Evolutionary conservation across 1,140 invertebrate genomes (phyloP).

Genomic region (Zaprionus vittiger): DNA sequence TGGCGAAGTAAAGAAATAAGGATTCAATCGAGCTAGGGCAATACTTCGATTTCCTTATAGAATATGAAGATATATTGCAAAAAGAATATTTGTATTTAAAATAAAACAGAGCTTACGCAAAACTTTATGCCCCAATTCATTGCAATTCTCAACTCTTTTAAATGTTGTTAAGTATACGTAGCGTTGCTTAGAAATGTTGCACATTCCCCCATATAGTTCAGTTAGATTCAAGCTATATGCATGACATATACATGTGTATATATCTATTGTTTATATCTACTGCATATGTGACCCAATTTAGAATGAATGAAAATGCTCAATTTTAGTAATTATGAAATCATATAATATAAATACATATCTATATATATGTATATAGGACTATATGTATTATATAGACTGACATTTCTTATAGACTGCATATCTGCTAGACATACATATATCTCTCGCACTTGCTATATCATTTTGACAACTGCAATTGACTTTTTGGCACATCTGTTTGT

Average conservation of each 20-base stretch:
- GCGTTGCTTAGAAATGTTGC: background rate
- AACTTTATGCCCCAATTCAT: background rate
- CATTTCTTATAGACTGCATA: background rate
- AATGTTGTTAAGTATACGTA: background rate
- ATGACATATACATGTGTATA: background rate
- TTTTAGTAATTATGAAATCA: conserved; percentile 26
- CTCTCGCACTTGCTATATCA: background rate
- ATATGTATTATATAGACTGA: background rate
- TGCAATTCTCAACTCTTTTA: background rate
- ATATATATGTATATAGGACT: background rate
- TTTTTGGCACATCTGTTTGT: conserved; percentile 35
- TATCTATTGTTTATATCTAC: background rate
- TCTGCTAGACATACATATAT: background rate
- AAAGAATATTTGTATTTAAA: no score
- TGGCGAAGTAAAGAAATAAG: no score
- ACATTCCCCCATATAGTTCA: background rate
- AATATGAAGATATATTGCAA: no score
- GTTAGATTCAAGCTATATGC: background rate
- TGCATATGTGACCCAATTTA: conserved; percentile 25
- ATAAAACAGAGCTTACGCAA: background rate
- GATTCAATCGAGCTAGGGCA: no score
- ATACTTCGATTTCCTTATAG: no score
- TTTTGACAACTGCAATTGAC: conserved; percentile 41
- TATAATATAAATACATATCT: background rate
- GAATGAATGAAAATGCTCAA: background rate